Evolutionary conservation across 2,888 invertebrate genomes (phyloP).

Genomic region (Pheosia tremula): DNA sequence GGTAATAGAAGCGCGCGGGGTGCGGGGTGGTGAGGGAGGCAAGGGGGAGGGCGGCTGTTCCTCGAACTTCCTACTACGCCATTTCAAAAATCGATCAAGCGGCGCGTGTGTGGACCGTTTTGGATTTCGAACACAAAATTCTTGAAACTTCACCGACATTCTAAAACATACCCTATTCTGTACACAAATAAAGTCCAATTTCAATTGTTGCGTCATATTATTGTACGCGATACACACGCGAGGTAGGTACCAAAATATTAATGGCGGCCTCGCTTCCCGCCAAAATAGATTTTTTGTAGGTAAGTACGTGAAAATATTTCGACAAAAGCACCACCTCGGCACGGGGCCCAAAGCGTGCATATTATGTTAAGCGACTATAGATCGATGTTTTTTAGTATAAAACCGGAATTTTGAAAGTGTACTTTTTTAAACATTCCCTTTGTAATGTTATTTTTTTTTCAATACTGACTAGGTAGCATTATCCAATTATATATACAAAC

Average conservation of each 20-base stretch:
- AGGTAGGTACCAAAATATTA: conserved; percentile 11
- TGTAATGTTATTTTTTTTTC: too few relatives aligned
- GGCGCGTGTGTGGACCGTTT: conserved; percentile 76
- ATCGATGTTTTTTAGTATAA: neutral
- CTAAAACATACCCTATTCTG: conserved; percentile 26
- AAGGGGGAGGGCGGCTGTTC: conserved; percentile 39
- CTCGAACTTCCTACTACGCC: conserved; percentile 52
- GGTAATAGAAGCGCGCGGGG: conserved; percentile 56
- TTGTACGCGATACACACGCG: conserved; percentile 1
- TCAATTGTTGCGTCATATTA: conserved; percentile 12
- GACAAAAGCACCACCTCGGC: neutral
- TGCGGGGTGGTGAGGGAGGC: conserved; percentile 29
- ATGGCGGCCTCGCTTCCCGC: conserved; percentile 26
- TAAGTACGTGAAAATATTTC: conserved; percentile 19
- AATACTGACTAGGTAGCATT: too few relatives aligned
- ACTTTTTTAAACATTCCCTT: neutral
- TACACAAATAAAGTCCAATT: conserved; percentile 19
- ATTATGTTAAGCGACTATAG: neutral
- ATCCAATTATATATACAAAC: too few relatives aligned
- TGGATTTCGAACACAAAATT: conserved; percentile 65
- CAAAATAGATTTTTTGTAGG: conserved; percentile 40
- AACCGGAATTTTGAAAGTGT: neutral
- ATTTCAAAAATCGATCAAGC: conserved; percentile 79
- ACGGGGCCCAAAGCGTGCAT: neutral
- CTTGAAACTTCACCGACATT: conserved; percentile 17